Base-by-base conservation (phyloP, 1,140 invertebrate species). In the Lanistes nyassanus region DNA sequence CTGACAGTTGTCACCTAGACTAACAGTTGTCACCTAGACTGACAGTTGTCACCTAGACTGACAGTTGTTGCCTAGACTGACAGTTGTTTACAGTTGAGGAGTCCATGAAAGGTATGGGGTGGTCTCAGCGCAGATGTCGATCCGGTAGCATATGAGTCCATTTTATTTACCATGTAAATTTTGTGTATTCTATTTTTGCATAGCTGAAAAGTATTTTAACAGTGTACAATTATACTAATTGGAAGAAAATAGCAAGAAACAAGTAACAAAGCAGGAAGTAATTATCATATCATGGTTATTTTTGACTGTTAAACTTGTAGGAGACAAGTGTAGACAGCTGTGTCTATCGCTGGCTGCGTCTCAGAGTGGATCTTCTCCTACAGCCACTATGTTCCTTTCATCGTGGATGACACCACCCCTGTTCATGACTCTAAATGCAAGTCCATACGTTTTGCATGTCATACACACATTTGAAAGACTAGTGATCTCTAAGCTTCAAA, bases 351-450 rank as follows among this genome's bases (percentile, higher is more conserved):
- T 84, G 56, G 80, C 80, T 39, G 67, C 81, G 5, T 70, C 79
- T 16, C 78, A 82, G 67, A 75, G 81, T 68, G 29, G 39, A 6
- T 76, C 80, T 29, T 74, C 84, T 0, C 56, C 80, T 16, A 80
- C 79, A 51, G 84, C 84, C 56, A 71, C 82, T 37, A 71, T 82
- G 65, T 84, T 85, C 47, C 23, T 85, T 31, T 71, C 82, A 2
- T 78, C 83, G n/a, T 85, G 84, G 84, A 62, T 84, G 6, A 78
- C 78, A 31, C 78, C 80, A 19, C 78, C 84, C 23, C 72, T 85
- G 1, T 81, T 82, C 73, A 69, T 60, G 31, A 76, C 83, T 5
- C 71, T 85, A 19, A 31, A 68, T 31, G 84, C 84, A 80, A 77
- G 77, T 67, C 4, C 36, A 31, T 31, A 67, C 7, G 37, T 11